Evolutionary conservation across 2,888 invertebrate genomes (phyloP), one percentile per base, ranked within the genome.

Genomic region (Phlogophora meticulosa): DNA sequence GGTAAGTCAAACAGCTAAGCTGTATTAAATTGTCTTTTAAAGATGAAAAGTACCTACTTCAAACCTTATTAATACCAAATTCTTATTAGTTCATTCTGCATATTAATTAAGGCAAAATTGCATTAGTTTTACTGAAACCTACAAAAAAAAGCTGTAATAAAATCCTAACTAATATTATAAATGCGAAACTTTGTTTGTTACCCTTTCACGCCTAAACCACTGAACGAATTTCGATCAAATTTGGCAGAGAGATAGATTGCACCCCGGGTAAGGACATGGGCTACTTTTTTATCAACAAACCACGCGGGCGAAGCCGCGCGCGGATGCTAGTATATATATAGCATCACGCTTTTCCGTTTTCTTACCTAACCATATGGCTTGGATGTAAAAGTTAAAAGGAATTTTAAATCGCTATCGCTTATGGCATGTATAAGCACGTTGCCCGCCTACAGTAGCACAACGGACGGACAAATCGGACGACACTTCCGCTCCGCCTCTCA

Each of bases 401-500:
- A 20, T 1, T 1, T 7, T 22, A 55, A 49, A 17, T 38, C 59
- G 55, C 53, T 28, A 17, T 43, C 20, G 55, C 58, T 56, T 49
- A 10, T 66, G 17, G 13, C 57, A 43, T 48, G 10, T 11, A n/a
- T 15, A 9, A n/a, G 11, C 42, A 62, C 28, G 42, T 64, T 64
- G 45, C 38, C 71, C 79, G 64, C 77, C 75, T 69, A 71, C 77
- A 79, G 82, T 76, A 81, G 81, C 78, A 36, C 66, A 55, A 71
- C 68, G 56, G 81, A 61, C 56, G 60, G 72, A 88, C 88, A 90
- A 91, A 90, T 88, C 87, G 86, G 89, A 82, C 86, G 74, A 52
- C 78, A 89, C 86, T 90, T 90, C 89, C 89, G 86, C 72, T 73
- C 82, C 82, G 82, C 76, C 79, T 83, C 82, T 80, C 77, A 72